Conservation (phyloP, 2,797 vertebrate species). For the Sebastes iracundus region DNA sequence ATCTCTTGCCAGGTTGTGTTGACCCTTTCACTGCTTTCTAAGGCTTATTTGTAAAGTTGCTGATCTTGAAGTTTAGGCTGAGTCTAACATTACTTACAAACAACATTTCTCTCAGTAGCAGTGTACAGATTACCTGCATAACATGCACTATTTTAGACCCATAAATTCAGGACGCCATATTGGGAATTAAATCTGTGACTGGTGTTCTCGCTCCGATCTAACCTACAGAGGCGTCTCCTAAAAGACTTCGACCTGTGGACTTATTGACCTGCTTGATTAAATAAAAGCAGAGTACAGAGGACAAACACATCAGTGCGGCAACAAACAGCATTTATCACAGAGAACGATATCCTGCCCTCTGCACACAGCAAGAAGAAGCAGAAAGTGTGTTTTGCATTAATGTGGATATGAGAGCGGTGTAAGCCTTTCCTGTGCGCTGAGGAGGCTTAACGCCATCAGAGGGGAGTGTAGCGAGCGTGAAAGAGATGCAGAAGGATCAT, state of each 20-base stretch:
- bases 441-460: neutral
- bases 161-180: neutral
- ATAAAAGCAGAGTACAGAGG: neutral
- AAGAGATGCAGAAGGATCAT: conserved; percentile 1
- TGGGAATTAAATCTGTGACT: neutral
- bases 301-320: neutral
- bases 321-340: neutral
- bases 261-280: conserved; percentile 12
- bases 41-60: neutral
- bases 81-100: neutral
- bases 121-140: neutral
- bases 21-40: neutral
- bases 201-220: neutral
- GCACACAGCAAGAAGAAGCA: neutral
- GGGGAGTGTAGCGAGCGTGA: neutral
- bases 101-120: too few species aligned
- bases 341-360: neutral
- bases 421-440: neutral
- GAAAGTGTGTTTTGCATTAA: neutral
- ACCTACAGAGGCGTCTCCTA: neutral
- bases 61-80: neutral
- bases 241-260: neutral
- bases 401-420: neutral
- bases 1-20: neutral
- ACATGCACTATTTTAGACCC: neutral